Conservation (phyloP, 1,140 invertebrate genomes). For the Polypedilum pembai region DNA sequence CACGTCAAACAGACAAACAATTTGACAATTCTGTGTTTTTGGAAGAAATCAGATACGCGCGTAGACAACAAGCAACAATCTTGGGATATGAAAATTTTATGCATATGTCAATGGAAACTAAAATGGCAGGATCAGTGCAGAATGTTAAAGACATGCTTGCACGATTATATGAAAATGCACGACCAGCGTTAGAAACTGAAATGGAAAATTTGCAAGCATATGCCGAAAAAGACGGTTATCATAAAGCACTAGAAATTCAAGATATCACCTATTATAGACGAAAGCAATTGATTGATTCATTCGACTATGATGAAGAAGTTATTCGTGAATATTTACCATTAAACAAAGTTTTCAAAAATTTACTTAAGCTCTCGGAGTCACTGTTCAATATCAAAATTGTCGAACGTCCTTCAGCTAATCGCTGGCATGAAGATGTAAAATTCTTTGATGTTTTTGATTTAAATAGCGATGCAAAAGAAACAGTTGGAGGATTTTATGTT, state of each 20-base stretch:
- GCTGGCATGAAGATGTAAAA: constrained; percentile 80
- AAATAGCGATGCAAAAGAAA: constrained; percentile 49
- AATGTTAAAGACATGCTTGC: constrained; percentile 69
- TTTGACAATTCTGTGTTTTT: constrained; percentile 65
- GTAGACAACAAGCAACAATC: constrained; percentile 61
- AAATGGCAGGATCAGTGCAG: constrained; percentile 81
- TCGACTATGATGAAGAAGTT: constrained; percentile 60
- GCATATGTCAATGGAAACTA: constrained; percentile 87
- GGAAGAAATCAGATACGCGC: constrained; percentile 65
- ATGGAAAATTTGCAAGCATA: constrained; percentile 64
- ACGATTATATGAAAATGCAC: constrained; percentile 56
- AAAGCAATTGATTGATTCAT: constrained; percentile 57
- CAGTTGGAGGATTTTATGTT: constrained; percentile 72
- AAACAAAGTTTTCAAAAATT: constrained; percentile 61
- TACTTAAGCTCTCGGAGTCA: constrained; percentile 65
- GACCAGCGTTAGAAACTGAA: constrained; percentile 67
- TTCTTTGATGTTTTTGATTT: constrained; percentile 74
- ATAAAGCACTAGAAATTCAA: constrained; percentile 63
- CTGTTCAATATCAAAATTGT: constrained; percentile 79
- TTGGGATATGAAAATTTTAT: constrained; percentile 73
- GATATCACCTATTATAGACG: constrained; percentile 82
- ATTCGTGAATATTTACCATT: constrained; percentile 78
- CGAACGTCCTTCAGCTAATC: constrained; percentile 51
- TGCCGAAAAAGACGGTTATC: constrained; percentile 65
- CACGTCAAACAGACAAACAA: constrained; percentile 53